Conservation (phyloP, 2,888 invertebrate genomes). For the Pseudeuparius sepicola region DNA sequence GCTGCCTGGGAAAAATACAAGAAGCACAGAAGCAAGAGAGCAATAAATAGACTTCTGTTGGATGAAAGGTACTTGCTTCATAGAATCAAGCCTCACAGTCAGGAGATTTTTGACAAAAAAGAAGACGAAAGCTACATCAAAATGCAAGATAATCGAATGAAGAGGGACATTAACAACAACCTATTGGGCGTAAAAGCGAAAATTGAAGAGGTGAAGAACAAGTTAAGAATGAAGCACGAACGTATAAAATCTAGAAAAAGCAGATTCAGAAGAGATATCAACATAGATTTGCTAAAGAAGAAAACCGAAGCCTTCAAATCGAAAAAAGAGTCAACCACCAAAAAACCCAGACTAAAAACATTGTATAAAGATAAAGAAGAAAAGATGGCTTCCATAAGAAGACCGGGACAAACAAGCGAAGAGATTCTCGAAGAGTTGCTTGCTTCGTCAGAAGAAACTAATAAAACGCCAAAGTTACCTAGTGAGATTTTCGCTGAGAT, state of each 20-base stretch:
- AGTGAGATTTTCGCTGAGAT: slow-evolving; percentile 24
- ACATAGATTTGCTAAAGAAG: slow-evolving; percentile 30
- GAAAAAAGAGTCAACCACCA: not conserved
- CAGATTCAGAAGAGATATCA: no score
- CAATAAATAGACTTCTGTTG: slow-evolving; percentile 16
- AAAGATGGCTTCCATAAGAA: slow-evolving; percentile 23
- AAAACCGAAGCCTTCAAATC: slow-evolving; percentile 19
- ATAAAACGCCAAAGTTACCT: not conserved
- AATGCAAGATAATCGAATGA: slow-evolving; percentile 17
- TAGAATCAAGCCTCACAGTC: slow-evolving; percentile 15
- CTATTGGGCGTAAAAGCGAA: slow-evolving; percentile 11
- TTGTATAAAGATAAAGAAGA: slow-evolving; percentile 17
- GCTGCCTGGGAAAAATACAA: slow-evolving; percentile 27
- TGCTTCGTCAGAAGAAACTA: slow-evolving; percentile 14
- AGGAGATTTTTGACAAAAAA: slow-evolving; percentile 14
- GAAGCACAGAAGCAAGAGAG: slow-evolving; percentile 7
- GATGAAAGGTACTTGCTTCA: slow-evolving; percentile 17
- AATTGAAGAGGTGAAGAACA: slow-evolving; percentile 14
- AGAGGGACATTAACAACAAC: slow-evolving; percentile 30
- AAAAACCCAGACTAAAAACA: slow-evolving; percentile 9
- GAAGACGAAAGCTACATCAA: slow-evolving; percentile 13
- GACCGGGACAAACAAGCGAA: slow-evolving; percentile 23
- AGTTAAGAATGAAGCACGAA: no score
- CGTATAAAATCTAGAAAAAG: no score
- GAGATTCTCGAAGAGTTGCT: slow-evolving; percentile 24